phyloP scores from a whole-genome alignment of 2,797 vertebrate genomes.

The Borostomias antarcticus region DNA sequence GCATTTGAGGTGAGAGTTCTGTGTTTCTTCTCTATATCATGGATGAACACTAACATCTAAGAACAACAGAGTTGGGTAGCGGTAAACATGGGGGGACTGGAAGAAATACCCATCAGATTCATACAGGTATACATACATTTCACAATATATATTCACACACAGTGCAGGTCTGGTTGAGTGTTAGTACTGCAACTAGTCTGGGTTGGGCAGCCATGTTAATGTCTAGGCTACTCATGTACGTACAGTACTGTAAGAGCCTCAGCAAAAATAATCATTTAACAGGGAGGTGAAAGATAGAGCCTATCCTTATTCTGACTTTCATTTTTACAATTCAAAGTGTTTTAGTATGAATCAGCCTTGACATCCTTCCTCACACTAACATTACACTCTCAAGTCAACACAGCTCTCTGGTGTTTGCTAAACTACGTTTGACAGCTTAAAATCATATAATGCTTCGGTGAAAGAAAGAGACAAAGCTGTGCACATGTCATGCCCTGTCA shows the following conservation, averaged over 20 bases:
- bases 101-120: too few relatives aligned
- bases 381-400: slow-evolving; percentile 33
- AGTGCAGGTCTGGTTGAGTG: too few relatives aligned
- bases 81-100: neutral
- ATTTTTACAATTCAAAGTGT: neutral
- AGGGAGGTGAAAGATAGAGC: neutral
- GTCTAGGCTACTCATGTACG: too few relatives aligned
- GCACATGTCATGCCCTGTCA: slow-evolving; percentile 65
- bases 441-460: slow-evolving; percentile 57
- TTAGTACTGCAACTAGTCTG: too few relatives aligned
- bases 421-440: slow-evolving; percentile 67
- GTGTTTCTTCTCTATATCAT: too few relatives aligned
- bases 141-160: too few relatives aligned
- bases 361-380: slow-evolving; percentile 21
- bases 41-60: neutral
- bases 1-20: neutral
- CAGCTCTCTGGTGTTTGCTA: slow-evolving; percentile 50
- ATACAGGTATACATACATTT: too few relatives aligned
- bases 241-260: too few relatives aligned
- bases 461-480: slow-evolving; percentile 72
- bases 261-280: neutral
- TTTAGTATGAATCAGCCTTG: neutral
- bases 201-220: too few relatives aligned
- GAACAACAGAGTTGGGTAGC: neutral
- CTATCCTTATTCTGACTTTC: neutral